Percentiles rank a stretch among this genome's conserved stretches.
phyloP scores from a whole-genome alignment of 2,888 invertebrate genomes.

The Stenodema calcarata region DNA sequence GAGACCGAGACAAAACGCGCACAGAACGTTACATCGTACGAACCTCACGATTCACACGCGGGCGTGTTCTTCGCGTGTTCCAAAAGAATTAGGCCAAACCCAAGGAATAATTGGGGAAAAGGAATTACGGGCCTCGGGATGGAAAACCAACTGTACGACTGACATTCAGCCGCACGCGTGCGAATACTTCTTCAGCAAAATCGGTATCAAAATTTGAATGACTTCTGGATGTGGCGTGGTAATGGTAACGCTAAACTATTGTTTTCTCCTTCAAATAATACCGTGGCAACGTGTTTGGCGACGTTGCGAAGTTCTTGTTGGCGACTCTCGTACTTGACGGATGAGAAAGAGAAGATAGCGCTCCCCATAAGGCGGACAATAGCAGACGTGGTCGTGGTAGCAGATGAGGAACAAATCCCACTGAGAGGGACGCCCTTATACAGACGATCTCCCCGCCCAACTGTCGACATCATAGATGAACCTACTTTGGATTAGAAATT shows the following conservation, averaged over 20 bases:
- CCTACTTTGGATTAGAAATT: neutral
- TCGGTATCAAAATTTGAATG: too few relatives aligned
- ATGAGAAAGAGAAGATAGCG: constrained; percentile 39
- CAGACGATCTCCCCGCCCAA: neutral
- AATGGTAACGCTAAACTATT: too few relatives aligned
- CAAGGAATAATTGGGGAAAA: neutral
- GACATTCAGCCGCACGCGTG: too few relatives aligned
- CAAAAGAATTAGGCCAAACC: neutral
- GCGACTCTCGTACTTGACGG: neutral
- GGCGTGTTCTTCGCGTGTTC: neutral
- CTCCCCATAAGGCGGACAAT: constrained; percentile 43
- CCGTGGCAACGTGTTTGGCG: neutral
- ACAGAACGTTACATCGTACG: too few relatives aligned
- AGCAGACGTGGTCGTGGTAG: constrained; percentile 13
- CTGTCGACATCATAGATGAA: neutral
- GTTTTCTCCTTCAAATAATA: too few relatives aligned
- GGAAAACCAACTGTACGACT: neutral
- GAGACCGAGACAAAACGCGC: too few relatives aligned
- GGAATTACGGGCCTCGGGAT: neutral
- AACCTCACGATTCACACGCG: neutral
- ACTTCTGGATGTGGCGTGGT: too few relatives aligned
- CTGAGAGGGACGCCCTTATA: neutral
- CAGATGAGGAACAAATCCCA: constrained; percentile 10
- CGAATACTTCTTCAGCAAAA: too few relatives aligned
- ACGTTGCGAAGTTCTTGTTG: neutral